Percentiles rank a stretch among this genome's conserved stretches.
Conservation (phyloP, 2,888 invertebrate genomes). For the Patella ulyssiponensis region DNA sequence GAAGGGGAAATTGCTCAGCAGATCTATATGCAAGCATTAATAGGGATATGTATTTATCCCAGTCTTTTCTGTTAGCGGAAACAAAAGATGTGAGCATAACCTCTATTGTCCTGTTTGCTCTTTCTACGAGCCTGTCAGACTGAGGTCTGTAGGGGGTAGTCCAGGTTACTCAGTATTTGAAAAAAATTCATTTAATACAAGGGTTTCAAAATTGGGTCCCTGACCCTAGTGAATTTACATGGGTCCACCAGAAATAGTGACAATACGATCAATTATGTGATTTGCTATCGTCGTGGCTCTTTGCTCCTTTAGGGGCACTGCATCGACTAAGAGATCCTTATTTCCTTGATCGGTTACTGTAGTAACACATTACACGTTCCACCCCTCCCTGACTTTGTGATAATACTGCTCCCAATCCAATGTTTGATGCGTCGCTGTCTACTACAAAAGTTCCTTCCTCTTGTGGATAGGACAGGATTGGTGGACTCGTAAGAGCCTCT, state of each 20-base stretch:
- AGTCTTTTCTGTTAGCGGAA: background rate
- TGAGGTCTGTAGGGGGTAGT: background rate
- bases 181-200: background rate
- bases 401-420: background rate
- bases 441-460: background rate
- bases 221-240: constrained; percentile 2
- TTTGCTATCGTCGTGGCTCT: constrained; percentile 8
- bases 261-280: background rate
- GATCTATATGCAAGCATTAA: background rate
- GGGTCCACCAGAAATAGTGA: constrained; percentile 8
- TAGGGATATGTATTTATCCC: background rate
- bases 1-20: background rate
- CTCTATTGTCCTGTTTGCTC: background rate
- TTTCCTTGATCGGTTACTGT: constrained; percentile 15
- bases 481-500: background rate
- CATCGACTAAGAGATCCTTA: constrained; percentile 1
- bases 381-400: constrained; percentile 12
- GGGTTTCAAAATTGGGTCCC: background rate
- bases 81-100: background rate
- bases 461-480: background rate
- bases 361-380: constrained; percentile 29
- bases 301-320: background rate
- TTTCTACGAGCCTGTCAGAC: background rate
- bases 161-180: background rate
- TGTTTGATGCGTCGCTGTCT: constrained; percentile 1